phyloP scores from a whole-genome alignment of 2,797 vertebrate species.

The Tangara arthus region DNA sequence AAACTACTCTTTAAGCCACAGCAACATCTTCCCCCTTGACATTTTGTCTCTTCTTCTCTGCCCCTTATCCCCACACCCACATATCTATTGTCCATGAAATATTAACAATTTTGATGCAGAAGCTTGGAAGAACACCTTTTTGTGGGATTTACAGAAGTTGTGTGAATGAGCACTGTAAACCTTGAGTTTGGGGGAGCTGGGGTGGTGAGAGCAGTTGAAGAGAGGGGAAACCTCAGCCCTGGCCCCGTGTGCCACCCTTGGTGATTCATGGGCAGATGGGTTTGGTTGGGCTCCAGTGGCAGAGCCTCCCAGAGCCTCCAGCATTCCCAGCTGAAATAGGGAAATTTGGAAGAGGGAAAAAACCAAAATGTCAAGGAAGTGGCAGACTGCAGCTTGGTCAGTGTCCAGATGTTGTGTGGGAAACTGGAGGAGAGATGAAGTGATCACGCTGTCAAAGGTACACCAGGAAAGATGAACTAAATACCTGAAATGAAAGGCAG shows the following conservation, averaged over 20 bases:
- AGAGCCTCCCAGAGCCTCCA: background rate
- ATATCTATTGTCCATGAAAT: background rate
- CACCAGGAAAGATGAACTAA: background rate
- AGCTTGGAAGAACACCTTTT: background rate
- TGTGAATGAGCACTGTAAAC: background rate
- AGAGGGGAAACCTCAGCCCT: rapidly evolving
- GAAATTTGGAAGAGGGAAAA: background rate
- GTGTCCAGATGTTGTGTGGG: too few relatives aligned
- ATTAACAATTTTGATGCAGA: background rate
- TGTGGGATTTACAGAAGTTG: background rate
- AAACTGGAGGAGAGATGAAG: background rate
- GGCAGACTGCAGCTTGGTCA: background rate
- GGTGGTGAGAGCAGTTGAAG: background rate
- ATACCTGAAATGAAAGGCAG: background rate
- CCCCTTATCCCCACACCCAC: rapidly evolving
- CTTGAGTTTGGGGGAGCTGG: background rate
- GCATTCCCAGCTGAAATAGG: background rate
- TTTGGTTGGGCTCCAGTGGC: background rate
- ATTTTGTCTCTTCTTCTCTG: background rate
- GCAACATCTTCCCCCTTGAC: background rate
- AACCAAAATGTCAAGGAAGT: background rate
- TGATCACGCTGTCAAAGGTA: rapidly evolving
- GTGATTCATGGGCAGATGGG: rapidly evolving
- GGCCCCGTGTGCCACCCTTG: rapidly evolving
- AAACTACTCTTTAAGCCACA: background rate